These are phyloP conservation scores for Cynodonichthys magdalenae DNA, from an alignment of 2,797 vertebrate species.

Conservation along the genomic window DNA sequence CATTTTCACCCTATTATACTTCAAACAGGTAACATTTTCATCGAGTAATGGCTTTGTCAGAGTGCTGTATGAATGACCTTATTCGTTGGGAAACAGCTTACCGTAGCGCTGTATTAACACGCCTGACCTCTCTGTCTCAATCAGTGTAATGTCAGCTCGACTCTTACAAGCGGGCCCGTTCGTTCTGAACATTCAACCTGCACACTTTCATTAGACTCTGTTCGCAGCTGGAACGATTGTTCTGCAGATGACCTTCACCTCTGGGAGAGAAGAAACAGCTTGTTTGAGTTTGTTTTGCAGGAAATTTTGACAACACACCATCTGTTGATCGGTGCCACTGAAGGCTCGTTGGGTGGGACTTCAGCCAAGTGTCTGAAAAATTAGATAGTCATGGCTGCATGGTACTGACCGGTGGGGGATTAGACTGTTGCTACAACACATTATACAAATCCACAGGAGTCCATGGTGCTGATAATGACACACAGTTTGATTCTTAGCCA, in stretches of 20 bases:
- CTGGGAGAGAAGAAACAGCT: slow-evolving; percentile 24
- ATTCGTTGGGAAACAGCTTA: slow-evolving; percentile 44
- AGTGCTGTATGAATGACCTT: slow-evolving; percentile 52
- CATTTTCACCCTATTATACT: slow-evolving; percentile 14
- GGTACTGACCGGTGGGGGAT: slow-evolving; percentile 16
- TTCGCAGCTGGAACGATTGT: slow-evolving; percentile 17
- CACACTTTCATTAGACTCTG: neutral
- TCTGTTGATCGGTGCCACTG: slow-evolving; percentile 46
- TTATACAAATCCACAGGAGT: slow-evolving; percentile 39
- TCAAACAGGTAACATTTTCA: slow-evolving; percentile 16
- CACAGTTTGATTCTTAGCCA: slow-evolving; percentile 24
- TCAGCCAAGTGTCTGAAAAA: slow-evolving; percentile 42
- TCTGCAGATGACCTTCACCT: slow-evolving; percentile 33
- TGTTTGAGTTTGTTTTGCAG: slow-evolving; percentile 56
- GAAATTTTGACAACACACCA: slow-evolving; percentile 56
- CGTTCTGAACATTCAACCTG: slow-evolving; percentile 5
- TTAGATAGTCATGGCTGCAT: slow-evolving; percentile 24
- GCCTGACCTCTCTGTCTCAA: slow-evolving; percentile 55
- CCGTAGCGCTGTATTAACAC: slow-evolving; percentile 41
- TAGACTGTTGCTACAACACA: neutral
- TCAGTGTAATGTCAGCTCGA: slow-evolving; percentile 46
- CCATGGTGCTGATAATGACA: slow-evolving; percentile 40
- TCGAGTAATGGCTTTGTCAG: slow-evolving; percentile 29
- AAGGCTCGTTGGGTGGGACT: slow-evolving; percentile 32
- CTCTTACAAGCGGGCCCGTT: slow-evolving; percentile 9